Evolutionary conservation across 2,797 vertebrate genomes (phyloP).

Genomic region (Helostoma temminkii): DNA sequence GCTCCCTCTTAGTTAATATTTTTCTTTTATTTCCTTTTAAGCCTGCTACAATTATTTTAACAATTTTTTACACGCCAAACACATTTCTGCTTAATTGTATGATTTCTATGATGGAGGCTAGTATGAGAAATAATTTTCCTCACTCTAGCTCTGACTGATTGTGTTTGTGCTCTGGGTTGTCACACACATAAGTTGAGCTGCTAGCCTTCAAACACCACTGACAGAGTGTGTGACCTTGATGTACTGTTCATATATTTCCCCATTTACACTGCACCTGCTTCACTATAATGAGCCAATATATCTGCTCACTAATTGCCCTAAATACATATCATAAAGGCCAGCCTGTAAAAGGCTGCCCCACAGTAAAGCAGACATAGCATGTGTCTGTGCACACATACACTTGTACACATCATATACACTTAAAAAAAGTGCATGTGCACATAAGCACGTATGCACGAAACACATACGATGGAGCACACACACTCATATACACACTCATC

Average conservation of each 20-base stretch:
- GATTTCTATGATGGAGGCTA: conserved; percentile 29
- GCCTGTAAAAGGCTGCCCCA: conserved; percentile 75
- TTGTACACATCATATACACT: conserved; percentile 33
- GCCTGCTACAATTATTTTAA: conserved; percentile 35
- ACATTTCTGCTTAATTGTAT: conserved; percentile 5
- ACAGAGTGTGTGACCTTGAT: conserved; percentile 69
- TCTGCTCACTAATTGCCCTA: conserved; percentile 87
- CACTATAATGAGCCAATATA: conserved; percentile 88
- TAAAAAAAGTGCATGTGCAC: conserved; percentile 40
- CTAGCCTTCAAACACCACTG: conserved; percentile 58
- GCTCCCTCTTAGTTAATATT: too few species aligned
- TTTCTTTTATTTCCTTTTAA: too few species aligned
- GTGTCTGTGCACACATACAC: conserved; percentile 37
- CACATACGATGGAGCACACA: not conserved
- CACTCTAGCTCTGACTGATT: conserved; percentile 30
- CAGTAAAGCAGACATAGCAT: conserved; percentile 80
- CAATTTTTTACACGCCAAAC: too few species aligned
- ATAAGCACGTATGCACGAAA: conserved; percentile 18
- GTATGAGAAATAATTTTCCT: conserved; percentile 35
- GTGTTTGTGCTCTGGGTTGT: conserved; percentile 43
- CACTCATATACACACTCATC: conserved; percentile 60
- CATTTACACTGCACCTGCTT: conserved; percentile 86
- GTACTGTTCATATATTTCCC: conserved; percentile 77
- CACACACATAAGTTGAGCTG: conserved; percentile 48
- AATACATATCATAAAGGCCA: conserved; percentile 88